Evolutionary conservation across 2,113 vertebrate genomes (phyloP).

Genomic region (Pseudorasbora parva): DNA sequence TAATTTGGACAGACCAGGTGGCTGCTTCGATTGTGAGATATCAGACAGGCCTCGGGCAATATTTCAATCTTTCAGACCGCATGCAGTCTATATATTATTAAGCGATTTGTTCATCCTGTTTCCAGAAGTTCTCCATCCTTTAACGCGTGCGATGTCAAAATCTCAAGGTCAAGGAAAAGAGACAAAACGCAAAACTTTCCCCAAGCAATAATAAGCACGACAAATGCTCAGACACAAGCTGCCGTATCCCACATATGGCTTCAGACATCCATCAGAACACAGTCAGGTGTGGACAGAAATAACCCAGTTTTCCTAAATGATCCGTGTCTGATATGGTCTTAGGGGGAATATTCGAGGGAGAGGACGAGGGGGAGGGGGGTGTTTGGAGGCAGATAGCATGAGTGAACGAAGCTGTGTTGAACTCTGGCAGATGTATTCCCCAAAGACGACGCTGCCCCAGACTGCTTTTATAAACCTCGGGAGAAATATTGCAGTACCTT

Average conservation of each 20-base stretch:
- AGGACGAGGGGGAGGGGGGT: constrained; percentile 7
- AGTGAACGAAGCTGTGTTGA: constrained; percentile 48
- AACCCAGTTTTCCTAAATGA: constrained; percentile 61
- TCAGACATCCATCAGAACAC: constrained; percentile 52
- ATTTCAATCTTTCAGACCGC: constrained; percentile 27
- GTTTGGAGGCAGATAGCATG: constrained; percentile 43
- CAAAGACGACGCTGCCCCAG: constrained; percentile 43
- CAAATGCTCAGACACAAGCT: constrained; percentile 31
- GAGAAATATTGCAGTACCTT: constrained; percentile 50
- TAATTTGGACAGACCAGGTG: background rate
- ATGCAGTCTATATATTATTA: constrained; percentile 27
- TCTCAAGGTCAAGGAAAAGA: constrained; percentile 53
- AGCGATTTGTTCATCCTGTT: background rate
- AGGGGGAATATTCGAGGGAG: constrained; percentile 42
- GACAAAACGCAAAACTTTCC: constrained; percentile 24
- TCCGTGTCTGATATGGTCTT: constrained; percentile 54
- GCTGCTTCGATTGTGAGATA: background rate
- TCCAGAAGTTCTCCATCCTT: constrained; percentile 35
- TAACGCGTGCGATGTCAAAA: constrained; percentile 8
- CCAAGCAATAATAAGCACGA: constrained; percentile 37
- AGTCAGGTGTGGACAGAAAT: constrained; percentile 47
- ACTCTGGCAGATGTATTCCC: constrained; percentile 55
- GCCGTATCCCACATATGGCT: constrained; percentile 46
- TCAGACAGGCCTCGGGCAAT: constrained; percentile 15
- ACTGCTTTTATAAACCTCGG: constrained; percentile 57